Evolutionary conservation across 2,888 invertebrate genomes (phyloP).

Genomic region (Psococerastis gibbosa): DNA sequence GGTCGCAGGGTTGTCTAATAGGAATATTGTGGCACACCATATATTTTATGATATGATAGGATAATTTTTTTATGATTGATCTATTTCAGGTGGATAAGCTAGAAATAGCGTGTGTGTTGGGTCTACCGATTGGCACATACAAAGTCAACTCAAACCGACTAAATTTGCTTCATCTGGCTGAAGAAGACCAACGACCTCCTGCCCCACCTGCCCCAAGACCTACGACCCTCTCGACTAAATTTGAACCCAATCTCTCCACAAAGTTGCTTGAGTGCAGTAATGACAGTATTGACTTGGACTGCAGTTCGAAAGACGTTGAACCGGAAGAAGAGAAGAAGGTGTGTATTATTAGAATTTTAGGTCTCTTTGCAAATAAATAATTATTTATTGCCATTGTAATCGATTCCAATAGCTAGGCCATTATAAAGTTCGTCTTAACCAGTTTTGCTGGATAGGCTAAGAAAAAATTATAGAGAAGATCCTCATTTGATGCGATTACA

Average conservation of each 20-base stretch:
- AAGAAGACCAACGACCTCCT: neutral
- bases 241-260: constrained; percentile 5
- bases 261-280: constrained; percentile 1
- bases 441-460: too few species aligned
- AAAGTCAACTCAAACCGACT: neutral
- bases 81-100: constrained; percentile 1
- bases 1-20: too few species aligned
- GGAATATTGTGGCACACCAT: too few species aligned
- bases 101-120: constrained; percentile 1
- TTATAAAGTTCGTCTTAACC: too few species aligned
- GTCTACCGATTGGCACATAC: neutral
- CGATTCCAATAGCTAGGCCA: too few species aligned
- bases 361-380: too few species aligned
- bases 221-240: neutral
- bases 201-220: neutral
- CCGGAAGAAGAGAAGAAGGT: neutral
- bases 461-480: too few species aligned
- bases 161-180: neutral
- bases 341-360: neutral
- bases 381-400: too few species aligned
- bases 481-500: too few species aligned
- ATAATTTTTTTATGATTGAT: too few species aligned
- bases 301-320: constrained; percentile 5
- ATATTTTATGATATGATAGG: too few species aligned
- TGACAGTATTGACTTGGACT: constrained; percentile 8